Evolutionary conservation across 2,888 invertebrate genomes (phyloP), one percentile per base, ranked within the genome.

Genomic region (Eupeodes luniger): DNA sequence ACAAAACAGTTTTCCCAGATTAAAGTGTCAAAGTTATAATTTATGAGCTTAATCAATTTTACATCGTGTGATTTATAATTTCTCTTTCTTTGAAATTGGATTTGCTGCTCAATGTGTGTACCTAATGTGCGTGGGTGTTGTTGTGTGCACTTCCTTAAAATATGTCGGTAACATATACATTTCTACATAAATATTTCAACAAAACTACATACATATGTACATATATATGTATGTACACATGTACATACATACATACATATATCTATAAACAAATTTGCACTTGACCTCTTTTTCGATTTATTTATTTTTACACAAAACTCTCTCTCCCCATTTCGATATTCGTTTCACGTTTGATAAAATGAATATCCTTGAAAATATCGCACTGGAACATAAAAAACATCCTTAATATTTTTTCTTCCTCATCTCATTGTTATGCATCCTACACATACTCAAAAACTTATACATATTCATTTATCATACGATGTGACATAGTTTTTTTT

Each of bases 341-440:
- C 57, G 47, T 47, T 72, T 34, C 72, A 72, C 72, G 72, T 72
- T 72, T 27, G 57, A 72, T 47, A 72, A 72, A 72, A 72, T 34
- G 44, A 47, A 40, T 64, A 72, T 72, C 72, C 72, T 72, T 72
- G 72, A 72, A 72, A 47, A 72, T 51, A 59, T 57, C 57, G 27
- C 53, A 53, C 34, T 53, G 36, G 40, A 12, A 55, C 19, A 69
- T 55, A 27, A 40, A 57, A 72, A 55, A 55, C 70, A 27, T 72
- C 47, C 44, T 27, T 7, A 7, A 7, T 40, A 7, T 40, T 7
- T 40, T 2, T 0, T 40, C 40, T 40, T 40, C 27, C 27, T 27
- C 57, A 59, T 57, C 72, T 72, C 59, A 72, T 72, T 72, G 72
- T 59, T 59, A 72, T 72, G 72, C 72, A 59, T 59, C 72, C 72